Base-by-base conservation (phyloP, 1,140 invertebrate genomes). In the Papilio glaucus region DNA sequence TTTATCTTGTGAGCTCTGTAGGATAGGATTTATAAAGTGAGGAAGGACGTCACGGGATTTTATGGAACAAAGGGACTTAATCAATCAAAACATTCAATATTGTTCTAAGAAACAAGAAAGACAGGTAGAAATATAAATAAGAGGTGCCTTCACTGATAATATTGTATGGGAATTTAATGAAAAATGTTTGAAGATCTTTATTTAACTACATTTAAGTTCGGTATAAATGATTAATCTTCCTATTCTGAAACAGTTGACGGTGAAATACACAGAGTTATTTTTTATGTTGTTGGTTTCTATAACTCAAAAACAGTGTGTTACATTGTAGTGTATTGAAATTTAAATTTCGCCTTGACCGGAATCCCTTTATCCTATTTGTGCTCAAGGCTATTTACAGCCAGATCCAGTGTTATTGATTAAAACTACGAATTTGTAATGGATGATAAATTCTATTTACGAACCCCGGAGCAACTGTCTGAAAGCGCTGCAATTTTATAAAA, bases 401-500 rank as follows among this genome's bases (percentile, higher is more conserved):
- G 33, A 62, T 63, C 37, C n/a, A 63, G 37, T 38, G 18, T 37
- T 63, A 63, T 63, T 38, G 61, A 63, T 63, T 63, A 15, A 18
- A 63, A 37, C 29, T n/a, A 15, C 39, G 29, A 18, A 38, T 38
- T 15, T 53, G 49, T 53, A 37, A 63, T 38, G 15, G 61, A 63
- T 18, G 15, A 63, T 63, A 63, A 63, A 63, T 63, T 39, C 15
- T 39, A 63, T 63, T 63, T 63, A 38, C 33, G 37, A 63, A 33
- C 15, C 8, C 10, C 39, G 18, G 7, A 38, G 18, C 33, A 38
- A 38, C 21, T 26, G 10, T 63, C 26, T 39, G 13, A 39, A 18
- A 63, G 62, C n/a, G n/a, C 33, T 63, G 62, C 62, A 63, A 12
- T 21, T 63, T 63, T 63, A 63, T 63, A 33, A 63, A 37, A 39